phyloP scores from a whole-genome alignment of 2,888 invertebrate genomes.

The Limnephilus lunatus region DNA sequence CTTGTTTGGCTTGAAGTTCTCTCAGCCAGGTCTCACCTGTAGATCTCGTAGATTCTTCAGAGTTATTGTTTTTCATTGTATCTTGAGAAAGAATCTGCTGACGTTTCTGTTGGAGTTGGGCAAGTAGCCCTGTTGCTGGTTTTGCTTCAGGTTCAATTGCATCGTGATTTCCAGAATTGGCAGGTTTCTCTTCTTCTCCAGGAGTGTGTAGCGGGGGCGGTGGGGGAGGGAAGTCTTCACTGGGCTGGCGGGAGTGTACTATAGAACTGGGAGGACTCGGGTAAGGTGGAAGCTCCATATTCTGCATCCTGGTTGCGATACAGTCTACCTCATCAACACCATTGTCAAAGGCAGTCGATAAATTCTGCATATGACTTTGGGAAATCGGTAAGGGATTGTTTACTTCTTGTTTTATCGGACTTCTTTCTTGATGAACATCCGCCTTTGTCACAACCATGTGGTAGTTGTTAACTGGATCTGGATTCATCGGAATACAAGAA shows the following conservation, averaged over 20 bases:
- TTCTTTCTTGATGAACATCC: conserved; percentile 90
- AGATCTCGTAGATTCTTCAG: conserved; percentile 70
- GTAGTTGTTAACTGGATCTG: conserved; percentile 72
- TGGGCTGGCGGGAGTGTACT: conserved; percentile 89
- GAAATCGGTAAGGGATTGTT: conserved; percentile 69
- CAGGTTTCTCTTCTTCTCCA: conserved; percentile 75
- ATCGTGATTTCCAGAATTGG: conserved; percentile 30
- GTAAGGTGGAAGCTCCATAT: conserved; percentile 85
- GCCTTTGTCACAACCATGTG: conserved; percentile 89
- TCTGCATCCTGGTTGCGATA: conserved; percentile 73
- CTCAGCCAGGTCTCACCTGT: conserved; percentile 83
- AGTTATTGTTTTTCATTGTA: conserved; percentile 70
- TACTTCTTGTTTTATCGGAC: conserved; percentile 78
- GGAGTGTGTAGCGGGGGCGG: conserved; percentile 86
- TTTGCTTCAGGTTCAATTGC: conserved; percentile 61
- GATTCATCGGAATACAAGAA: conserved; percentile 69
- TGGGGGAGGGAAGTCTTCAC: conserved; percentile 94
- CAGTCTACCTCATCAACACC: conserved; percentile 83
- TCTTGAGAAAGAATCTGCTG: conserved; percentile 79
- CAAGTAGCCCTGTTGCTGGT: conserved; percentile 75
- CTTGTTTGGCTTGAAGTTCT: conserved; percentile 89
- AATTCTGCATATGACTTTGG: conserved; percentile 72
- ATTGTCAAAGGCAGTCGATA: conserved; percentile 73
- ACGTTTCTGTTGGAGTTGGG: conserved; percentile 81
- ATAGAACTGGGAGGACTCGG: conserved; percentile 87